Conservation (phyloP, 2,888 invertebrate genomes). For the Metacarcinus magister region DNA sequence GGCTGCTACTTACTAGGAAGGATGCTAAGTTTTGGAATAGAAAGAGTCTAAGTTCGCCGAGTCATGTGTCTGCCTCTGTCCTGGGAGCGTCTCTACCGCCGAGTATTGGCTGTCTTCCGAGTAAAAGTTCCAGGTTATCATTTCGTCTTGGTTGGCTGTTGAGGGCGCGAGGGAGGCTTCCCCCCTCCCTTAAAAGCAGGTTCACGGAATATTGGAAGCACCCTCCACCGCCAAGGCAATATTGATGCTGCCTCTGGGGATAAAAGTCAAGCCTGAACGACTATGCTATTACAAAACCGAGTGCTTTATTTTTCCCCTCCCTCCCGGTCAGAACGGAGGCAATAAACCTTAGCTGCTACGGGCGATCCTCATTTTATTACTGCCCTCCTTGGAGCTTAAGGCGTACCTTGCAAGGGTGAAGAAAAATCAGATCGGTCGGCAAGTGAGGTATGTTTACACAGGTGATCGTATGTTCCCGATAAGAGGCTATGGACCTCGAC, state of each 20-base stretch:
- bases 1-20: constrained; percentile 27
- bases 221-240: constrained; percentile 71
- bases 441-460: not conserved
- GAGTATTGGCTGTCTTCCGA: constrained; percentile 46
- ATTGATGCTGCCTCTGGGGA: constrained; percentile 71
- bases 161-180: constrained; percentile 44
- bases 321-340: constrained; percentile 65
- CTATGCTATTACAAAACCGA: constrained; percentile 77
- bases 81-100: not conserved
- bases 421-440: not conserved
- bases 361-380: constrained; percentile 64
- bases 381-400: constrained; percentile 46
- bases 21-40: not conserved
- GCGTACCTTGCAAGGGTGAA: not conserved
- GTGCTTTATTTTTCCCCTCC: constrained; percentile 66
- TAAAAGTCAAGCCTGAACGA: constrained; percentile 73
- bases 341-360: constrained; percentile 70
- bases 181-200: constrained; percentile 60
- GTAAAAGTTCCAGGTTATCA: constrained; percentile 57
- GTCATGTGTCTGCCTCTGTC: not conserved
- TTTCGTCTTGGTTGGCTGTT: constrained; percentile 50
- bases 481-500: not conserved
- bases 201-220: constrained; percentile 71
- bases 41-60: constrained; percentile 6
- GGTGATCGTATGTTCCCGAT: constrained; percentile 32